A percentile compares a stretch with the other conserved stretches of the same genome.
Conservation (phyloP, 2,797 vertebrate genomes). For the Loriculus beryllinus region DNA sequence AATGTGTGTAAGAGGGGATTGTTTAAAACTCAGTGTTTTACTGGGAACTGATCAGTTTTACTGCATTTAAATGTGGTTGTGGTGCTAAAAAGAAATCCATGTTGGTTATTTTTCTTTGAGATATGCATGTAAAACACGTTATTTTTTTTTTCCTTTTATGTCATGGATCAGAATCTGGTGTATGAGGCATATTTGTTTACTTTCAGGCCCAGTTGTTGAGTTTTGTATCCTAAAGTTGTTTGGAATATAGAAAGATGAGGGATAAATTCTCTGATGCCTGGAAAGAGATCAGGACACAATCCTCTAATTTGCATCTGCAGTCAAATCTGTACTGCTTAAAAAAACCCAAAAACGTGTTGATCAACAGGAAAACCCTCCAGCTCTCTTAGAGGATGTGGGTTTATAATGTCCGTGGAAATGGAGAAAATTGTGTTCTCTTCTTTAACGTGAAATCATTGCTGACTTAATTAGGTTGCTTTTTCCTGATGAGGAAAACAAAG, state of each 20-base stretch:
- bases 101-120: neutral
- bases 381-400: neutral
- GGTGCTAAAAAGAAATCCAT: neutral
- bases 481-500: neutral
- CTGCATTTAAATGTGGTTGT: neutral
- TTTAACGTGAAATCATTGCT: neutral
- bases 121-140: neutral
- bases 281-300: neutral
- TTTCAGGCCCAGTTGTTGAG: slow-evolving; percentile 14
- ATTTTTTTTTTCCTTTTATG: neutral
- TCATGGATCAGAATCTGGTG: neutral
- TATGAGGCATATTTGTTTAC: neutral
- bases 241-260: neutral
- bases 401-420: slow-evolving; percentile 26
- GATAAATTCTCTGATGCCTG: neutral
- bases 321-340: neutral
- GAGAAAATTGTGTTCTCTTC: neutral
- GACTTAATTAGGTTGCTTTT: neutral
- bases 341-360: neutral
- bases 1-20: neutral
- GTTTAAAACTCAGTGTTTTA: slow-evolving; percentile 13
- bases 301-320: neutral
- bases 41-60: neutral
- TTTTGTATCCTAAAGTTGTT: slow-evolving; percentile 18
- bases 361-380: neutral